These are phyloP conservation scores for Argyrosomus regius DNA, from an alignment of 2,797 vertebrate species.

Conservation along the genomic window DNA sequence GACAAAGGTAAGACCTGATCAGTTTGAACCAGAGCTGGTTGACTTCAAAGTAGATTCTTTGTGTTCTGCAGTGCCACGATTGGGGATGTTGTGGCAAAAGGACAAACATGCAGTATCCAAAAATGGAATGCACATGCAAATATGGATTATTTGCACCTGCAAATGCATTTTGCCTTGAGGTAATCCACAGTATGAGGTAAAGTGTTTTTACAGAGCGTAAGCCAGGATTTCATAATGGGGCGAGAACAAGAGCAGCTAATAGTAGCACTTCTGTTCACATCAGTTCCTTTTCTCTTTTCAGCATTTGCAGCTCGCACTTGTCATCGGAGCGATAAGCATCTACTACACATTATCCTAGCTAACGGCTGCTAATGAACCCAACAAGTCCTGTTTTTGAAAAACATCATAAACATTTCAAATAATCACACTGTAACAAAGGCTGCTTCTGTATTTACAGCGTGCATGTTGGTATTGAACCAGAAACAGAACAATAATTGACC, in stretches of 20 bases:
- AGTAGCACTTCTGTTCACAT: not conserved
- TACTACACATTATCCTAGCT: slow-evolving; percentile 5
- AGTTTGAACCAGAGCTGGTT: not conserved
- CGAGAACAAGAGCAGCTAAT: not conserved
- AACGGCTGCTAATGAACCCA: slow-evolving; percentile 32
- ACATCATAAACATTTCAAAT: slow-evolving; percentile 14
- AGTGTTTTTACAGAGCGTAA: not conserved
- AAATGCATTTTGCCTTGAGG: not conserved
- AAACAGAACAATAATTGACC: not conserved
- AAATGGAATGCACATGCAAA: not conserved
- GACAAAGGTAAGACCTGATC: slow-evolving; percentile 80
- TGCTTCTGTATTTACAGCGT: slow-evolving; percentile 1
- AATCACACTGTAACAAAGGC: not conserved
- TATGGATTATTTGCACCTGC: not conserved
- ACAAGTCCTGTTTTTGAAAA: not conserved
- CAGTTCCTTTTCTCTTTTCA: not conserved
- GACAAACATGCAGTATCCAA: not conserved
- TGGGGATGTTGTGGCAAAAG: not conserved
- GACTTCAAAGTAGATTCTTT: not conserved
- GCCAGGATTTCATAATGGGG: not conserved
- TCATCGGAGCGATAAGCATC: slow-evolving; percentile 7
- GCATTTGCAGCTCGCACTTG: slow-evolving; percentile 22
- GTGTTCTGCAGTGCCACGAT: not conserved
- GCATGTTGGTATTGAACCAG: not conserved
- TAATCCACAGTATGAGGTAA: not conserved